phyloP scores from a whole-genome alignment of 1,140 invertebrate genomes.

The Pogonomyrmex barbatus region DNA sequence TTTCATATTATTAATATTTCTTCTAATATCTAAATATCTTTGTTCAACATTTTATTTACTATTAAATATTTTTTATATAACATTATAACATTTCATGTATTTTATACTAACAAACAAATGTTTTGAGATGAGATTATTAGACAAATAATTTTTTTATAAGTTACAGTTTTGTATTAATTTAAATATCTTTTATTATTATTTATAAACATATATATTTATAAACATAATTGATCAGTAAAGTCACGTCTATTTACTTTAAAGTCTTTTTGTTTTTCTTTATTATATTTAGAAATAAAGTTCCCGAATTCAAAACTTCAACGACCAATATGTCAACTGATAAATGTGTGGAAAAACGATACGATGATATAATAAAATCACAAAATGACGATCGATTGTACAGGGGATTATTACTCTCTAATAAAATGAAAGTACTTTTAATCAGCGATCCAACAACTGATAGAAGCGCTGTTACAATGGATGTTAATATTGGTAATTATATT shows the following conservation, averaged over 20 bases:
- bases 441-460: conserved; percentile 86
- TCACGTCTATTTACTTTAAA: not conserved
- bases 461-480: conserved; percentile 94
- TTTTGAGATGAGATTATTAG: not conserved
- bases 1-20: too few species aligned
- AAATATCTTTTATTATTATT: too few species aligned
- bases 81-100: not conserved
- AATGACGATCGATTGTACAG: too few species aligned
- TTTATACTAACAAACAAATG: not conserved
- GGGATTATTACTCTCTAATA: too few species aligned
- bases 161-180: too few species aligned
- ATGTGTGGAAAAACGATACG: conserved; percentile 71
- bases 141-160: too few species aligned
- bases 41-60: not conserved
- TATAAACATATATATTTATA: too few species aligned
- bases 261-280: conserved; percentile 12
- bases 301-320: conserved; percentile 46
- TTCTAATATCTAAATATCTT: too few species aligned
- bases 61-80: not conserved
- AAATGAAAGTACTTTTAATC: too few species aligned
- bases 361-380: too few species aligned
- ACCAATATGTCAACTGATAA: conserved; percentile 21
- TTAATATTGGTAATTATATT: conserved; percentile 90
- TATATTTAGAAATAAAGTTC: conserved; percentile 68
- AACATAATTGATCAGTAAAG: too few species aligned